Conservation (phyloP, 2,888 invertebrate genomes). For the Pterobdella sp. region DNA sequence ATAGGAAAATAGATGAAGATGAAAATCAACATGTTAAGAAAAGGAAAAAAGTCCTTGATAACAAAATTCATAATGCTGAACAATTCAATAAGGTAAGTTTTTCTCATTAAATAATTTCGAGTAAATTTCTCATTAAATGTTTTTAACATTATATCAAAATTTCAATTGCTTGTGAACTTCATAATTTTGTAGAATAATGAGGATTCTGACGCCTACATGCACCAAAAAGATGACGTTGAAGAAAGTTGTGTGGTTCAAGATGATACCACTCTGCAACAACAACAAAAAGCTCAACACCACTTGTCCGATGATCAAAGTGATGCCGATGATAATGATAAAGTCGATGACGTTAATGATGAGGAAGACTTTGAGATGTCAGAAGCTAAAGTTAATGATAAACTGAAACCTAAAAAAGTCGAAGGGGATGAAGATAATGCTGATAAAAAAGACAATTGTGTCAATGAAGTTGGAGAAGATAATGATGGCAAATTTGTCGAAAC, state of each 20-base stretch:
- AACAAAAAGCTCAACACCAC: constrained; percentile 32
- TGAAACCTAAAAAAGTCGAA: not conserved
- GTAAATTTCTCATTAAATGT: too few species aligned
- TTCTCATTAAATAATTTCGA: too few species aligned
- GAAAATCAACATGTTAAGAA: constrained; percentile 45
- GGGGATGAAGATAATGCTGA: not conserved
- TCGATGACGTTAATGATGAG: constrained; percentile 5
- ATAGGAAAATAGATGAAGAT: constrained; percentile 45
- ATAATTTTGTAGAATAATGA: not conserved
- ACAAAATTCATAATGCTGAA: constrained; percentile 22
- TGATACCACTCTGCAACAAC: constrained; percentile 48
- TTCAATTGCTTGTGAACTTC: not conserved
- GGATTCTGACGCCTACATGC: constrained; percentile 3
- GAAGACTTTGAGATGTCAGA: not conserved
- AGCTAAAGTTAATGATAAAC: not conserved
- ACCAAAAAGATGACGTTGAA: not conserved
- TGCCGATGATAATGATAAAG: constrained; percentile 20
- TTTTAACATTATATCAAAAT: not conserved
- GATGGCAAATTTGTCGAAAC: not conserved
- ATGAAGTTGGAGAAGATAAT: not conserved
- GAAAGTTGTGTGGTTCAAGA: constrained; percentile 40
- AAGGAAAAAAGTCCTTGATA: constrained; percentile 43
- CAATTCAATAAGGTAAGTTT: not conserved
- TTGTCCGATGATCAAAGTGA: constrained; percentile 30
- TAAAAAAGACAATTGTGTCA: not conserved